Base-by-base conservation (phyloP, 2,888 invertebrate species). In the Acanthopleura granulata region DNA sequence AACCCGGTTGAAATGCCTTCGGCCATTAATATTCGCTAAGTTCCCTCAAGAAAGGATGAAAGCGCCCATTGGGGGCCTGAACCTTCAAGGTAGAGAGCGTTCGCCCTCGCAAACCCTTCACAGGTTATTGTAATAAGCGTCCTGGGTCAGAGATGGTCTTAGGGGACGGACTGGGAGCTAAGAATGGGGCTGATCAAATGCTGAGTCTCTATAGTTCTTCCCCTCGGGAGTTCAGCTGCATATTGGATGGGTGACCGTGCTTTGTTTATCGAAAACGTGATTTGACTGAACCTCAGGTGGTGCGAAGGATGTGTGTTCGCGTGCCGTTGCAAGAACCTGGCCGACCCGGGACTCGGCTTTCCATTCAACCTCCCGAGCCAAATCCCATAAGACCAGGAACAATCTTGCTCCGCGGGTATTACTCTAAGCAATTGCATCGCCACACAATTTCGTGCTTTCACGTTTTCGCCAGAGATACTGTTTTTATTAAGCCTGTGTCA, bases 361-460 rank as follows among this genome's bases (percentile, higher is more conserved):
- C 29, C 22, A 27, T 66, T 27, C 66, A 27, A 6, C 16, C 66
- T 16, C 57, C 18, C 6, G 14, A 6, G 22, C 25, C 66, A 27
- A 66, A 66, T 66, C 66, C 66, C 66, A 66, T 6, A 66, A 66
- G 66, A 66, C 22, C 14, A 3, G 25, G 16, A 14, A 27, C 66
- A 66, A 66, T 66, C 66, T 66, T 16, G 66, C 27, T 66, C 29
- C 29, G 66, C 29, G 66, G 15, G 66, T 15, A 66, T 66, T 66
- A 66, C 66, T 66, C 29, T 66, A 66, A 27, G 22, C 29, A 27
- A 66, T 66, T 66, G 22, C 25, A 22, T 16, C 25, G 25, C 66
- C 16, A 66, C 16, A 66, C 66, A 66, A 66, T 66, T 27, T 27
- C 66, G 66, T 66, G 25, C 29, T 66, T 66, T 66, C 66, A 27